Base-by-base conservation (phyloP, 2,888 invertebrate genomes). In the Caenorhabditis sp. region DNA sequence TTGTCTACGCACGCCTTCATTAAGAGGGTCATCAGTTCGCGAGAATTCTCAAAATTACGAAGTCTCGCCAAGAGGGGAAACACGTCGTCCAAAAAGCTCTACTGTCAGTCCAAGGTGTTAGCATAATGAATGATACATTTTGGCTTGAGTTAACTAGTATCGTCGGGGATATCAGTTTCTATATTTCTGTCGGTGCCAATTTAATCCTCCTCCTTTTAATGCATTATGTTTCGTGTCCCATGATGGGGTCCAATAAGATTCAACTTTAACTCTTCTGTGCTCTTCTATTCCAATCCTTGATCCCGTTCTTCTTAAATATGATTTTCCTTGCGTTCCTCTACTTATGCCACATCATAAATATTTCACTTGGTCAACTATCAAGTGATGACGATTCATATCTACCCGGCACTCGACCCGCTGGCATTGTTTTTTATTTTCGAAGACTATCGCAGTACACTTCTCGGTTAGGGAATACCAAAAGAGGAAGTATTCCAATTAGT, bases 211-310 rank as follows among this genome's bases (percentile, higher is more conserved):
- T 72, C 7, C 51, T 72, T 16, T 28, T 72, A 16, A 61, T 72
- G 8, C 61, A 61, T 35, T 61, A 38, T 49, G 49, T 61, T 35
- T 47, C 72, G 0, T 72, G 47, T 22, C 72, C 61, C 14, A 47
- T 72, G 24, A 61, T 72, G 31, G 77, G 77, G 0, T 77, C 77
- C 6, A 69, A 77, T 49, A 69, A 69, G 35, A 35, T 41, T 26
- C 77, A 77, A 44, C 2, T 63, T n/a, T 70, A 77, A 38, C 54
- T 77, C 6, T 77, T 77, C 70, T 70, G 77, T 12, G 77, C 77
- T 10, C 49, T 77, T n/a, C 47, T 69, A 4, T 44, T 69, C 12
- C 77, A 77, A 38, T 54, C 77, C 0, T 19, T 69, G 7, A 49
- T 63, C 47, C 79, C 79, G 0, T 41, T 35, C 26, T 12, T 70